Percentiles rank a stretch among this genome's conserved stretches.
These are phyloP conservation scores for Acanthiza pusilla DNA, from an alignment of 2,797 vertebrate species.

Conservation along the genomic window DNA sequence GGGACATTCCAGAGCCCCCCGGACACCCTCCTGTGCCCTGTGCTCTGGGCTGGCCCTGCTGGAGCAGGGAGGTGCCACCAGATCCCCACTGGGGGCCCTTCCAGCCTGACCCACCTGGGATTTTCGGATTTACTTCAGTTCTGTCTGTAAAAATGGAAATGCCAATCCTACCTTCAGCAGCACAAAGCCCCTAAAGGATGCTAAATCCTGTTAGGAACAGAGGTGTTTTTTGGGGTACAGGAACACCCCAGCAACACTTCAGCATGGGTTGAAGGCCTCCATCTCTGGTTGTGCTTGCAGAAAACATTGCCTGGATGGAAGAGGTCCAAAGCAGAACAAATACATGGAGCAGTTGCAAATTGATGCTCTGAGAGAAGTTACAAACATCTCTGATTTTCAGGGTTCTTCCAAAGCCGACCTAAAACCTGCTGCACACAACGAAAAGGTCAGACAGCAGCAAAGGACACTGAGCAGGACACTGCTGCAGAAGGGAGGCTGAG, in stretches of 20 bases:
- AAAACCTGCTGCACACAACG: background rate
- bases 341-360: background rate
- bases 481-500: background rate
- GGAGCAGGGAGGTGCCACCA: background rate
- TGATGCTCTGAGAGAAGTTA: background rate
- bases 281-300: background rate
- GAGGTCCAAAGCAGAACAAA: background rate
- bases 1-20: background rate
- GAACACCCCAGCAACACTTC: background rate
- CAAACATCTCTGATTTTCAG: background rate
- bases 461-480: background rate
- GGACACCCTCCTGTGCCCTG: accelerated
- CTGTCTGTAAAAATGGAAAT: background rate
- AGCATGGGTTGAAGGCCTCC: background rate
- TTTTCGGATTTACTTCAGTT: background rate
- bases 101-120: background rate
- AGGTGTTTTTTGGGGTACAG: background rate
- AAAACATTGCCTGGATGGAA: background rate
- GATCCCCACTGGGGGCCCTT: background rate
- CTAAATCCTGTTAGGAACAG: background rate
- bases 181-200: background rate
- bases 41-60: background rate
- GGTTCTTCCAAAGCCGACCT: background rate
- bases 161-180: background rate
- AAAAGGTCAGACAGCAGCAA: background rate